Conservation (phyloP, 2,888 invertebrate genomes). For the Platycheirus albimanus region DNA sequence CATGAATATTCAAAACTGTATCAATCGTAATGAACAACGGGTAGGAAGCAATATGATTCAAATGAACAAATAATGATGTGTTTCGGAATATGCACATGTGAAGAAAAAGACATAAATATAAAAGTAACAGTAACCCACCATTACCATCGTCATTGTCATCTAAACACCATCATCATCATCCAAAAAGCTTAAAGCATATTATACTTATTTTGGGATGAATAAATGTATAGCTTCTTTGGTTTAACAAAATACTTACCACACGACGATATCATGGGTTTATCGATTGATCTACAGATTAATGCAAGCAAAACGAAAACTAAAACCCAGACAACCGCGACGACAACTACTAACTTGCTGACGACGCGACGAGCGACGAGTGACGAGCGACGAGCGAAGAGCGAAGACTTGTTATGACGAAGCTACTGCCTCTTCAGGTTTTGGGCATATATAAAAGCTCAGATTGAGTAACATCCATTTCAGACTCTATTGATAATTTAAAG, state of each 20-base stretch:
- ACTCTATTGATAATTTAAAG: conserved; percentile 74
- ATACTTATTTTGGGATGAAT: not conserved
- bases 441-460: conserved; percentile 71
- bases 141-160: not conserved
- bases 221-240: conserved; percentile 34
- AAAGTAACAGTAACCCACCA: not conserved
- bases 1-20: too few relatives aligned
- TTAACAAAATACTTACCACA: conserved; percentile 23
- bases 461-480: conserved; percentile 75
- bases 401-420: conserved; percentile 50
- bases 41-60: too few relatives aligned
- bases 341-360: conserved; percentile 2
- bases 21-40: too few relatives aligned
- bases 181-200: conserved; percentile 10
- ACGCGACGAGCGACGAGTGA: too few relatives aligned
- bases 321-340: conserved; percentile 26
- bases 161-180: conserved; percentile 3
- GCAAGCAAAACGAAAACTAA: conserved; percentile 51
- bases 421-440: conserved; percentile 55
- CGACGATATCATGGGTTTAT: conserved; percentile 13
- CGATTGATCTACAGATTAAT: conserved; percentile 33
- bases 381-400: too few relatives aligned
- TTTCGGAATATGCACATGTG: too few relatives aligned
- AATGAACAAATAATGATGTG: too few relatives aligned
- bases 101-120: not conserved